Conservation (phyloP, 2,888 invertebrate genomes). For the Sussaba pulchella region DNA sequence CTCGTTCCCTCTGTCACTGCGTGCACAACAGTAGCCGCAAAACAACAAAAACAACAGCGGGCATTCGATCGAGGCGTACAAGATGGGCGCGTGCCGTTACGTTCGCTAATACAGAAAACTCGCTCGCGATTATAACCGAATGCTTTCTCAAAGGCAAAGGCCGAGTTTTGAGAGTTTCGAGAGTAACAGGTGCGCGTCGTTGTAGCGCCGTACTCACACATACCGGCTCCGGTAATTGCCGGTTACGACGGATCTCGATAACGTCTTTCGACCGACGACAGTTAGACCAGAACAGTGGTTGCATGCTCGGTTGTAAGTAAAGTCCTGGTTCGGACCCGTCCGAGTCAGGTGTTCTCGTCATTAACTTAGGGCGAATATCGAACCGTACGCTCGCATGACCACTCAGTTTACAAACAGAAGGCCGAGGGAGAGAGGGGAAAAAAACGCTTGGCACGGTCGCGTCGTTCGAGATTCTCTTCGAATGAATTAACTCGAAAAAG, state of each 20-base stretch:
- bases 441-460: slow-evolving; percentile 6
- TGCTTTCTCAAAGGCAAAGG: slow-evolving; percentile 37
- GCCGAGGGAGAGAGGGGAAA: background rate
- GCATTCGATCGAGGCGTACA: slow-evolving; percentile 1
- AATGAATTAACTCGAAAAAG: too few species aligned
- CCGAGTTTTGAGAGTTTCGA: slow-evolving; percentile 58
- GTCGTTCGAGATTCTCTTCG: background rate
- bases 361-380: slow-evolving; percentile 8
- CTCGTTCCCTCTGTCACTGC: background rate
- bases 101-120: slow-evolving; percentile 2
- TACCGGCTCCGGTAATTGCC: slow-evolving; percentile 68
- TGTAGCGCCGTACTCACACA: slow-evolving; percentile 64
- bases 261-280: slow-evolving; percentile 66
- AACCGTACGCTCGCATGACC: background rate
- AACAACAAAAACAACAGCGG: slow-evolving; percentile 72
- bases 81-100: slow-evolving; percentile 37
- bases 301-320: slow-evolving; percentile 2
- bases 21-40: slow-evolving; percentile 9
- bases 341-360: slow-evolving; percentile 67
- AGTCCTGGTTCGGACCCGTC: background rate
- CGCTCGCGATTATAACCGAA: slow-evolving; percentile 25
- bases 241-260: slow-evolving; percentile 72
- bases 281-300: slow-evolving; percentile 6
- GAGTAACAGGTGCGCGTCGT: slow-evolving; percentile 74
- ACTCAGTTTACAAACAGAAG: background rate